Evolutionary conservation across 2,113 vertebrate genomes (phyloP).

Genomic region (Dipodomys merriami): DNA sequence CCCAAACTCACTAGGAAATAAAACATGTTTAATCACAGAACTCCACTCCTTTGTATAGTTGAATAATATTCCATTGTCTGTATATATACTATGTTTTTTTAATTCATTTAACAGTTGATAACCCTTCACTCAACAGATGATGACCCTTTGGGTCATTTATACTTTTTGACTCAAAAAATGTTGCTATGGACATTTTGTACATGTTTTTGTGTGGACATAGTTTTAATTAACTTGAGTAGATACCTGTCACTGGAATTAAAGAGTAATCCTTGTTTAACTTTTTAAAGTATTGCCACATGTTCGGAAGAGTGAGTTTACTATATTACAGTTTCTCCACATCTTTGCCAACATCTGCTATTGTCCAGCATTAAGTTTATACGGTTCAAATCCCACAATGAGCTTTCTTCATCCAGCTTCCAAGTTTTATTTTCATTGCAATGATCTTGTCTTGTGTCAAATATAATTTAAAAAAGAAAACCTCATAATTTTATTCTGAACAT

Average conservation of each 20-base stretch:
- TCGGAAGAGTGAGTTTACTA: constrained; percentile 2
- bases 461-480: constrained; percentile 7
- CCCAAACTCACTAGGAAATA: not conserved
- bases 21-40: constrained; percentile 15
- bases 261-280: not conserved
- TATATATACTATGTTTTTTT: not conserved
- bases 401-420: constrained; percentile 26
- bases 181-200: not conserved
- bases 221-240: constrained; percentile 25
- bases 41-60: constrained; percentile 27
- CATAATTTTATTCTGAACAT: constrained; percentile 36
- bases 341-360: not conserved
- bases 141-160: not conserved
- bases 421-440: constrained; percentile 43
- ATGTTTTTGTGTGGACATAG: not conserved
- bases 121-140: not conserved
- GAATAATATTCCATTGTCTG: not conserved
- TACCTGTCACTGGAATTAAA: not conserved
- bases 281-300: not conserved
- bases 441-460: constrained; percentile 6
- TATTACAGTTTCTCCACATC: constrained; percentile 24
- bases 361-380: constrained; percentile 18
- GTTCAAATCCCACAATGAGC: constrained; percentile 6
- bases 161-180: not conserved
- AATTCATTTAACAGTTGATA: not conserved